phyloP scores from a whole-genome alignment of 2,797 vertebrate genomes.

The Momotus momota region DNA sequence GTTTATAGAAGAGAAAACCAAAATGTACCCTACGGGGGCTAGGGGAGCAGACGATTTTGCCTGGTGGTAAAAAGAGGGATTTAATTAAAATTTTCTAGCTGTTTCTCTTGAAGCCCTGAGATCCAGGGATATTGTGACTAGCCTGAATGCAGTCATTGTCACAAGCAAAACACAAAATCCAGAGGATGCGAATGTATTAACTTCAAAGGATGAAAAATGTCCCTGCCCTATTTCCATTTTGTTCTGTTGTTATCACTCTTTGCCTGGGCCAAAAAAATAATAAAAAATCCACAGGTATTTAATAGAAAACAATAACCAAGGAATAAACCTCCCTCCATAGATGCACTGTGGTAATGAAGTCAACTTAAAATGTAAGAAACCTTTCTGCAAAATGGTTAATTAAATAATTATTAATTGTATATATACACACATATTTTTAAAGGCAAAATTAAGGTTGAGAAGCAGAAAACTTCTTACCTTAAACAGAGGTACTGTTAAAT shows the following conservation, averaged over 20 bases:
- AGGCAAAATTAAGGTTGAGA: background rate
- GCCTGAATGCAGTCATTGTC: background rate
- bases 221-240: background rate
- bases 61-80: background rate
- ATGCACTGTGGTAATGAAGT: background rate
- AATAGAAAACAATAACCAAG: background rate
- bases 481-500: background rate
- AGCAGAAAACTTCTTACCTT: background rate
- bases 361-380: background rate
- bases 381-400: background rate
- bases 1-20: slow-evolving; percentile 1
- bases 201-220: background rate
- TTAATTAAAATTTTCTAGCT: background rate
- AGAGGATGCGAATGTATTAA: background rate
- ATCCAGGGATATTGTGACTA: background rate
- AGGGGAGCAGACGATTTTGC: background rate
- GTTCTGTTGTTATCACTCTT: background rate
- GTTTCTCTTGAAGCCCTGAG: background rate
- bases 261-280: background rate
- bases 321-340: background rate
- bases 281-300: background rate
- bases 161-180: background rate
- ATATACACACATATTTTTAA: background rate
- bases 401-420: background rate
- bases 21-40: background rate